A percentile compares a stretch with the other conserved stretches of the same genome.
Conservation (phyloP, 2,888 invertebrate genomes). For the Pollenia angustigena region DNA sequence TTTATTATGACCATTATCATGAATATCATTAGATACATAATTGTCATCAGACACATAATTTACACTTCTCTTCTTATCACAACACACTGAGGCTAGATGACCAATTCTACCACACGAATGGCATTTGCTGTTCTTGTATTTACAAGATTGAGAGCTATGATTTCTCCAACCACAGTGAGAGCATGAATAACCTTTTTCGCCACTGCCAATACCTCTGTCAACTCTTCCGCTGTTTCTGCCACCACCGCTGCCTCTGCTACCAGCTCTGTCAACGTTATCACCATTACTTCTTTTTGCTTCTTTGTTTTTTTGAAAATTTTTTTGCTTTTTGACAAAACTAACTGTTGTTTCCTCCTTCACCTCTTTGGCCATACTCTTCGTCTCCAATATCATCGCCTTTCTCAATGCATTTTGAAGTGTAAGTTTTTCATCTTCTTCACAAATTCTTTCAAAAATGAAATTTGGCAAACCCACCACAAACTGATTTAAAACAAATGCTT, state of each 20-base stretch:
- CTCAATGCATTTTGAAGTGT: neutral
- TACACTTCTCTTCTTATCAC: conserved; percentile 54
- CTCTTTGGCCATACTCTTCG: conserved; percentile 15
- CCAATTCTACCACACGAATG: conserved; percentile 59
- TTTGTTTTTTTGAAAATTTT: neutral
- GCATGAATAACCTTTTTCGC: conserved; percentile 2
- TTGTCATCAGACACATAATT: conserved; percentile 59
- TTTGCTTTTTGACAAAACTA: conserved; percentile 38
- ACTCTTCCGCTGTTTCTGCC: neutral
- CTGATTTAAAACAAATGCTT: neutral
- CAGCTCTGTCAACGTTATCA: too few species aligned
- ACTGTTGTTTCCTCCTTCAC: neutral
- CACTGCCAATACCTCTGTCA: conserved; percentile 28
- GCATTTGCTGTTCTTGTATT: conserved; percentile 62
- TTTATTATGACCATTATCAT: conserved; percentile 34
- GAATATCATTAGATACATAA: conserved; percentile 1
- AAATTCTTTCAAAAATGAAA: neutral
- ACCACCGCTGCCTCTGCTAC: too few species aligned
- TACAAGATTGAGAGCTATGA: conserved; percentile 52
- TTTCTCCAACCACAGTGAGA: conserved; percentile 66
- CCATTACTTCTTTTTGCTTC: too few species aligned
- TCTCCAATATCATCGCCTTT: conserved; percentile 24
- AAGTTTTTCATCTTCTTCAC: conserved; percentile 10
- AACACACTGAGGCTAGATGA: conserved; percentile 59
- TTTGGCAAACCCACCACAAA: neutral